phyloP scores from a whole-genome alignment of 2,888 invertebrate species.

The Ennomos fuscantarius region DNA sequence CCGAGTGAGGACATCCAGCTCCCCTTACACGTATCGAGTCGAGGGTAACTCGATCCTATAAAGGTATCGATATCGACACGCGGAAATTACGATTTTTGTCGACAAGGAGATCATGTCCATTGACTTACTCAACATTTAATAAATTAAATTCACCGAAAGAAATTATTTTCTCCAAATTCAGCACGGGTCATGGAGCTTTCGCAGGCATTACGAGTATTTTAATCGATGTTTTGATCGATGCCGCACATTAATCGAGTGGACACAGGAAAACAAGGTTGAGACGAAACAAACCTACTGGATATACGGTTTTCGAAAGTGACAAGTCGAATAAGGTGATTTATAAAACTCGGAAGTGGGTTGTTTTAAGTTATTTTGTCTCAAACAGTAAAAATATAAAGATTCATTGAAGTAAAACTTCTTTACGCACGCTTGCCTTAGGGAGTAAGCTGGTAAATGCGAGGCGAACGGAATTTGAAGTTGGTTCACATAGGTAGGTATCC shows the following conservation, averaged over 20 bases:
- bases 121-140: conserved; percentile 45
- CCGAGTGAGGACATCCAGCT: conserved; percentile 56
- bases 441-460: no score
- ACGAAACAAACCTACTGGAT: conserved; percentile 15
- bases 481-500: no score
- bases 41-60: conserved; percentile 67
- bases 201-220: conserved; percentile 23
- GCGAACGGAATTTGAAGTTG: no score
- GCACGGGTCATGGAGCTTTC: conserved; percentile 29
- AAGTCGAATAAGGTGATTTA: conserved; percentile 3
- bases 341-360: conserved; percentile 3
- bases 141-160: conserved; percentile 37
- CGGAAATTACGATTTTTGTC: conserved; percentile 57
- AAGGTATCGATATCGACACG: conserved; percentile 50
- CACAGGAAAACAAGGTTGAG: conserved; percentile 21
- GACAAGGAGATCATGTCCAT: conserved; percentile 59
- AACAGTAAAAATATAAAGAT: conserved; percentile 1
- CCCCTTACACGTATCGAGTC: conserved; percentile 57
- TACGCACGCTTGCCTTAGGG: no score
- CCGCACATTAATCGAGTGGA: conserved; percentile 27
- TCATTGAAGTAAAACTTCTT: no score
- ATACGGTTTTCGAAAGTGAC: conserved; percentile 23
- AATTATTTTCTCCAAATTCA: conserved; percentile 28
- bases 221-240: conserved; percentile 32
- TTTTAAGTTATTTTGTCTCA: conserved; percentile 3